Percentiles rank a stretch among this genome's conserved stretches.
These are phyloP conservation scores for Volucella bombylans DNA, from an alignment of 2,888 invertebrate genomes.

Conservation along the genomic window DNA sequence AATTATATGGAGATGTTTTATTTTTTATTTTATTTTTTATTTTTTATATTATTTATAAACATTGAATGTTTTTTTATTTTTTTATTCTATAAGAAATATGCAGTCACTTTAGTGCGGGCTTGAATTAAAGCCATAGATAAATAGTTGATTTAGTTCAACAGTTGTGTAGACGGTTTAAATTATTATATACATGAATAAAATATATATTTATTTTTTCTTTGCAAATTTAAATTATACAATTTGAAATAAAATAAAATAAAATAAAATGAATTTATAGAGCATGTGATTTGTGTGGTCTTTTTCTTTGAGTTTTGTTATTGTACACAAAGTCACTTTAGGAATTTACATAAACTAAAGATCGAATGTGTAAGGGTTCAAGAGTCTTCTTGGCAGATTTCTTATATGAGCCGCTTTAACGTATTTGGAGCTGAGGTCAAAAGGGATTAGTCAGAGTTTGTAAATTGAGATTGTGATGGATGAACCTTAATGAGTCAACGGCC, in stretches of 20 bases:
- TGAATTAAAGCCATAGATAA: conserved; percentile 52
- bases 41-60: conserved; percentile 28
- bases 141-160: conserved; percentile 63
- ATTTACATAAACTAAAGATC: no score
- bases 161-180: conserved; percentile 51
- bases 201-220: conserved; percentile 69
- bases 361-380: no score
- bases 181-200: conserved; percentile 53
- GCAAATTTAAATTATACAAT: conserved; percentile 66
- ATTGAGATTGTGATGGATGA: no score
- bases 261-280: conserved; percentile 66
- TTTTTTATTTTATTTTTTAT: conserved; percentile 25
- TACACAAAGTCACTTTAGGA: no score
- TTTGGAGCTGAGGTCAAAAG: no score
- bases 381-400: no score
- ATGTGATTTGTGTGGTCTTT: neutral
- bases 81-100: conserved; percentile 42
- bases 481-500: no score
- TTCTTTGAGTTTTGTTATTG: neutral
- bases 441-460: no score
- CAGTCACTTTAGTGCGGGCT: conserved; percentile 33
- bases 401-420: no score
- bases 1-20: conserved; percentile 13
- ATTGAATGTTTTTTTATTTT: conserved; percentile 31
- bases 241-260: conserved; percentile 64